Conservation (phyloP, 2,113 vertebrate species). For the Riparia riparia region DNA sequence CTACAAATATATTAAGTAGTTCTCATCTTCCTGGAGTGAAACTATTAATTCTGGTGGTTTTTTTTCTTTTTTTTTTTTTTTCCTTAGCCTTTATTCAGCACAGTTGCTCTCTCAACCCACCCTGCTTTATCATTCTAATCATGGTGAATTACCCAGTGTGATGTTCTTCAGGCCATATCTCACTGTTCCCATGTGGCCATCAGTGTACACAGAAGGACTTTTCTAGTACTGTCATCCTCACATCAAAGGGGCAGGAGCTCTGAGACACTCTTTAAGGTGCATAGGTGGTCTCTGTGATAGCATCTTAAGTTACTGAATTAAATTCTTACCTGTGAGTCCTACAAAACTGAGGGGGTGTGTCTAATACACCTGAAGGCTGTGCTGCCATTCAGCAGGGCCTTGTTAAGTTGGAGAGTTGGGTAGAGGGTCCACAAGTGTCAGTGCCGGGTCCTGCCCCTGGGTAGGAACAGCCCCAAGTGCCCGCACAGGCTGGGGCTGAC, state of each 20-base stretch:
- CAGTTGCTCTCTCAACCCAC: background rate
- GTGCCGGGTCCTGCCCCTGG: accelerated
- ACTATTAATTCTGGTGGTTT: background rate
- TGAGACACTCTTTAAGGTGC: background rate
- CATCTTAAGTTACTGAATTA: background rate
- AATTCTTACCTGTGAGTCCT: background rate
- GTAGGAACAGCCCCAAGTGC: background rate
- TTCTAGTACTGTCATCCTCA: background rate
- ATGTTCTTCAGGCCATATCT: background rate
- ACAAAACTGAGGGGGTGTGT: background rate
- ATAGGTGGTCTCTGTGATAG: background rate
- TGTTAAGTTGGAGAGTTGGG: background rate
- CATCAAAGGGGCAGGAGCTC: background rate
- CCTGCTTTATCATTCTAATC: background rate
- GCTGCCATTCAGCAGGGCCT: background rate
- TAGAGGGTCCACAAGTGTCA: background rate
- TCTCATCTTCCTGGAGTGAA: slow-evolving; percentile 36
- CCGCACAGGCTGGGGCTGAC: background rate
- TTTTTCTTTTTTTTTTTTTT: background rate
- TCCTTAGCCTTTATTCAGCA: background rate
- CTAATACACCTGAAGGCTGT: background rate
- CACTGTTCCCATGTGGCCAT: no score
- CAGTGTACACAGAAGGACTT: background rate
- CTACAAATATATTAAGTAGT: slow-evolving; percentile 57
- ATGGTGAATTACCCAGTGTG: background rate